These are phyloP conservation scores for Clarias platycephalus DNA, from an alignment of 2,797 vertebrate species.

Conservation along the genomic window DNA sequence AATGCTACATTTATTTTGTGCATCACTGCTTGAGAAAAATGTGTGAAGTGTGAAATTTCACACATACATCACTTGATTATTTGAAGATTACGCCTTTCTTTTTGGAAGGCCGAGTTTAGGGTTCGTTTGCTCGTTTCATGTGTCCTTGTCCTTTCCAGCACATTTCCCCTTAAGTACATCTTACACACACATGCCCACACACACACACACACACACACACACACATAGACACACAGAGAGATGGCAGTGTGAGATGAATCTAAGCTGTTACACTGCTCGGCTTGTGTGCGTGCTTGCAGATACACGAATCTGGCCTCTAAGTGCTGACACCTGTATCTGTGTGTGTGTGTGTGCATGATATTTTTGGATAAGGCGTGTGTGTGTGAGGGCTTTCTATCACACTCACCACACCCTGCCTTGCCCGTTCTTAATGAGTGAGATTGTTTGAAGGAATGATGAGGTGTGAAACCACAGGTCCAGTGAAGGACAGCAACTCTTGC, in stretches of 20 bases:
- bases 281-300: not conserved
- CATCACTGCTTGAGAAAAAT: not conserved
- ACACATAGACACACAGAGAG: not conserved
- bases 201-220: not conserved
- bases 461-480: constrained; percentile 68
- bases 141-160: not conserved
- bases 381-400: constrained; percentile 50
- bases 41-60: not conserved
- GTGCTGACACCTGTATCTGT: not conserved
- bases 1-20: too few relatives aligned
- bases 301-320: constrained; percentile 19
- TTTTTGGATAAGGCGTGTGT: constrained; percentile 29
- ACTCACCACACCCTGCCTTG: constrained; percentile 62
- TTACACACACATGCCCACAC: not conserved
- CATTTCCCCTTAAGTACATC: not conserved
- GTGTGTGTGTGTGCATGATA: constrained; percentile 16
- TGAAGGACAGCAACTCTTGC: constrained; percentile 40
- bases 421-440: constrained; percentile 17
- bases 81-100: not conserved
- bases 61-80: not conserved
- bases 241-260: not conserved
- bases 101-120: not conserved
- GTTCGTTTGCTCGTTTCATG: not conserved
- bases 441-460: constrained; percentile 50
- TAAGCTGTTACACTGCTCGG: not conserved